Evolutionary conservation across 2,888 invertebrate genomes (phyloP).

Genomic region (Chrysotoxum bicinctum): DNA sequence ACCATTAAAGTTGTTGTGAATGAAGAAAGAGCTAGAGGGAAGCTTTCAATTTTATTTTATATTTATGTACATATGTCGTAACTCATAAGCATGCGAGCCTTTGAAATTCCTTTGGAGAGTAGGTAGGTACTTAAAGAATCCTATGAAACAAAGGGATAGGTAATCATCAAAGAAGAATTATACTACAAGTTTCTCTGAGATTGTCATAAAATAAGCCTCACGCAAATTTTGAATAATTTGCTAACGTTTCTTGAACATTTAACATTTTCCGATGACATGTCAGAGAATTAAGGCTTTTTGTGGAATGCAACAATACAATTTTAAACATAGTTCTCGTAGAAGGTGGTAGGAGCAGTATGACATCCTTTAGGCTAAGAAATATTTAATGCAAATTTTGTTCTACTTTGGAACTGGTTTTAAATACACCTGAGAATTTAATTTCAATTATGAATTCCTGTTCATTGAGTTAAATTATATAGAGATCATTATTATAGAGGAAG

Average conservation of each 20-base stretch:
- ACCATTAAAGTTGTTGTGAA: constrained; percentile 9
- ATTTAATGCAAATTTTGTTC: background rate
- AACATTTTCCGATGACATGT: constrained; percentile 1
- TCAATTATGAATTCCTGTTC: background rate
- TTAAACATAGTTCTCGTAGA: constrained; percentile 2
- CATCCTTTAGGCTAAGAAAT: background rate
- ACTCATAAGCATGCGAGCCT: constrained; percentile 9
- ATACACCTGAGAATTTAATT: background rate
- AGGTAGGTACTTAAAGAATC: constrained; percentile 9
- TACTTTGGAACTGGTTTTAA: background rate
- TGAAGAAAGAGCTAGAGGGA: background rate
- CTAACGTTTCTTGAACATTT: background rate
- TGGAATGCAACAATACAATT: background rate
- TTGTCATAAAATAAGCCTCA: constrained; percentile 28
- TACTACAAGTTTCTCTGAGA: background rate
- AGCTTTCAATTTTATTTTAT: constrained; percentile 6
- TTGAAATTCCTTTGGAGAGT: constrained; percentile 14
- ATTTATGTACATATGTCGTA: background rate
- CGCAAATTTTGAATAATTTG: constrained; percentile 66
- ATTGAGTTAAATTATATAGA: background rate
- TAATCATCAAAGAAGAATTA: background rate
- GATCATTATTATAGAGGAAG: background rate
- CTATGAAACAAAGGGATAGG: background rate
- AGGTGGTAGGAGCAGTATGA: background rate
- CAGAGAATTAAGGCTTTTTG: background rate